Percentiles rank a stretch among this genome's conserved stretches.
Evolutionary conservation across 1,140 invertebrate species (phyloP).

Genomic region (Hydropsyche tenuis): DNA sequence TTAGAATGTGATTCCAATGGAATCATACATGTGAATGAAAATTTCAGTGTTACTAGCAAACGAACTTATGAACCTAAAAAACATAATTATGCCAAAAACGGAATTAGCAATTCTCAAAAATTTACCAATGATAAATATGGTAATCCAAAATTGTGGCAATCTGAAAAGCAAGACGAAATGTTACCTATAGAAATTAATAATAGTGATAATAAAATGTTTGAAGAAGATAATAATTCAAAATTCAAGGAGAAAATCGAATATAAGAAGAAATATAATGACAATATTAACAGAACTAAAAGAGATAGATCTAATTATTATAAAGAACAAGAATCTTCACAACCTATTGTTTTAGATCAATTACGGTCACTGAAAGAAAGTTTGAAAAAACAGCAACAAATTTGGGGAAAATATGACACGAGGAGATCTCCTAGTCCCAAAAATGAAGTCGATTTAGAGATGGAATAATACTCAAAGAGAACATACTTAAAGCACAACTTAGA

Average conservation of each 20-base stretch:
- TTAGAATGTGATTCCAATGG: conserved; percentile 55
- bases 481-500: not conserved
- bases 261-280: conserved; percentile 56
- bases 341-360: conserved; percentile 47
- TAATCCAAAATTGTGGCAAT: conserved; percentile 58
- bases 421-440: conserved; percentile 47
- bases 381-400: conserved; percentile 48
- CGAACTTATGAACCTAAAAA: conserved; percentile 54
- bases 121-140: conserved; percentile 64
- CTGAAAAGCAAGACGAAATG: conserved; percentile 52
- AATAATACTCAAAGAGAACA: conserved; percentile 31
- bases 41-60: conserved; percentile 46
- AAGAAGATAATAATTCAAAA: conserved; percentile 19
- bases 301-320: conserved; percentile 53
- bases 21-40: conserved; percentile 54
- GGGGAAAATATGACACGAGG: conserved; percentile 44
- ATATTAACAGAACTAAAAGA: conserved; percentile 54
- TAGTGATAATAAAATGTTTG: conserved; percentile 51
- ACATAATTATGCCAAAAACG: conserved; percentile 53
- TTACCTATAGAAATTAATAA: conserved; percentile 48
- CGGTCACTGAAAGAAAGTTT: conserved; percentile 47
- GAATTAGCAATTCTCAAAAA: conserved; percentile 61
- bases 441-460: conserved; percentile 48
- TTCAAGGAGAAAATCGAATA: conserved; percentile 53
- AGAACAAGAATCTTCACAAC: conserved; percentile 51